Evolutionary conservation across 1,140 invertebrate genomes (phyloP).

Genomic region (Hyles vespertilio): DNA sequence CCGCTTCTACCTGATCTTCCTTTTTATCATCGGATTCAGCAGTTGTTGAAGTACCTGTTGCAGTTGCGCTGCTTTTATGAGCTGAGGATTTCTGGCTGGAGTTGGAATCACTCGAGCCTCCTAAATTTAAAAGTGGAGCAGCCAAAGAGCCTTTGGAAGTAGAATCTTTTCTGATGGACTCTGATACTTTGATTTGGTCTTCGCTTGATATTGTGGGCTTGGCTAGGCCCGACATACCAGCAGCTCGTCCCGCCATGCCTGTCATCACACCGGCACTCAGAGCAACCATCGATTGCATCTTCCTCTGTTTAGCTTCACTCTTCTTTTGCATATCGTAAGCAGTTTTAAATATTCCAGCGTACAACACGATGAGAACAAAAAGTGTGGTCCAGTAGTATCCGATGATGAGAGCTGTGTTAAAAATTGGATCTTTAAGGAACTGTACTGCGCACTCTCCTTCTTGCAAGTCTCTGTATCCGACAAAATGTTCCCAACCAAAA

Average conservation of each 20-base stretch:
- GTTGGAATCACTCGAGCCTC: slow-evolving; percentile 75
- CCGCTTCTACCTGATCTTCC: slow-evolving; percentile 83
- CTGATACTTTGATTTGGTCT: slow-evolving; percentile 79
- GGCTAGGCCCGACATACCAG: slow-evolving; percentile 86
- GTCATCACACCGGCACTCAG: slow-evolving; percentile 91
- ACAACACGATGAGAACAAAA: slow-evolving; percentile 94
- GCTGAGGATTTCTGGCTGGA: slow-evolving; percentile 80
- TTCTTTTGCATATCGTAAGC: slow-evolving; percentile 99
- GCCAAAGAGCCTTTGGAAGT: slow-evolving; percentile 62
- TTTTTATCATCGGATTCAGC: slow-evolving; percentile 73
- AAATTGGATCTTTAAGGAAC: slow-evolving; percentile 98
- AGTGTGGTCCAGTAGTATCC: slow-evolving; percentile 98
- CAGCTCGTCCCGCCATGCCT: slow-evolving; percentile 91
- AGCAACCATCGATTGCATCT: slow-evolving; percentile 95
- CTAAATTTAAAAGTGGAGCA: slow-evolving; percentile 60
- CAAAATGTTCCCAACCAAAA: slow-evolving; percentile 99
- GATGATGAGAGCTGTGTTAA: slow-evolving; percentile 98
- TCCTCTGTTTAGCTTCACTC: slow-evolving; percentile 94
- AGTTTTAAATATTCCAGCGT: slow-evolving; percentile 98
- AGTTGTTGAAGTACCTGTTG: slow-evolving; percentile 77
- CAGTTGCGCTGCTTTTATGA: slow-evolving; percentile 76
- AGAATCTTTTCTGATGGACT: slow-evolving; percentile 57
- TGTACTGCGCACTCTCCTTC: slow-evolving; percentile 97
- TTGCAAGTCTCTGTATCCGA: slow-evolving; percentile 91
- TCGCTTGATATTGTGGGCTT: slow-evolving; percentile 85